These are phyloP conservation scores for Drosophila conformis DNA, from an alignment of 2,888 invertebrate species.

Conservation along the genomic window DNA sequence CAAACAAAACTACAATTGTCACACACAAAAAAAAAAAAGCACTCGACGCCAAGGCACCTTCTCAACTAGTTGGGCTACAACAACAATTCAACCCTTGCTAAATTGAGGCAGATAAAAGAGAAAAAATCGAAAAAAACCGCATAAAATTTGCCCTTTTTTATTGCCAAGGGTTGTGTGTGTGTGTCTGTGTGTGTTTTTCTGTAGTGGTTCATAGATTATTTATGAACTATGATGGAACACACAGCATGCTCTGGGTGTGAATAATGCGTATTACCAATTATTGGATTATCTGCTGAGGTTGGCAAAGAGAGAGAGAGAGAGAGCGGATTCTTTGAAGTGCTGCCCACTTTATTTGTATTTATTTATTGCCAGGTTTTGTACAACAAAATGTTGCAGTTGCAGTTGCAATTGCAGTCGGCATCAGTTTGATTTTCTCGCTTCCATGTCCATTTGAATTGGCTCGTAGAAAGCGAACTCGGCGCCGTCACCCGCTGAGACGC, in stretches of 20 bases:
- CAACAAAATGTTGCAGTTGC: neutral
- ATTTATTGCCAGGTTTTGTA: neutral
- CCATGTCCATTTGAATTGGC: slow-evolving; percentile 1
- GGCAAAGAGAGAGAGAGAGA: neutral
- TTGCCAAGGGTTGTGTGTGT: slow-evolving; percentile 26
- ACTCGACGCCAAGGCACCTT: neutral
- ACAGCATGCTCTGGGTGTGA: slow-evolving; percentile 38
- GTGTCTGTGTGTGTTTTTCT: neutral
- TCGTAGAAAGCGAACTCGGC: neutral
- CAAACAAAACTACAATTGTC: slow-evolving; percentile 4
- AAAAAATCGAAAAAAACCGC: slow-evolving; percentile 14
- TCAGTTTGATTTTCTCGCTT: neutral
- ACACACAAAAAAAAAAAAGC: neutral
- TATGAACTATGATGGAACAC: slow-evolving; percentile 39
- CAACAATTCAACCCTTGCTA: slow-evolving; percentile 33
- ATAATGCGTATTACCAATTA: slow-evolving; percentile 62
- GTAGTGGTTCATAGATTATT: slow-evolving; percentile 47
- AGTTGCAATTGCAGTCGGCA: neutral
- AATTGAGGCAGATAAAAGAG: neutral
- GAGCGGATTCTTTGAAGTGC: slow-evolving; percentile 13
- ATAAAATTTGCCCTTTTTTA: slow-evolving; percentile 18
- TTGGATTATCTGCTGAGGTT: slow-evolving; percentile 47
- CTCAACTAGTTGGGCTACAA: slow-evolving; percentile 2
- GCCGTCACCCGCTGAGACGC: neutral
- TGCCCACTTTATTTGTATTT: slow-evolving; percentile 12